Evolutionary conservation across 2,888 invertebrate genomes (phyloP).

Genomic region (Cephus spinipes): DNA sequence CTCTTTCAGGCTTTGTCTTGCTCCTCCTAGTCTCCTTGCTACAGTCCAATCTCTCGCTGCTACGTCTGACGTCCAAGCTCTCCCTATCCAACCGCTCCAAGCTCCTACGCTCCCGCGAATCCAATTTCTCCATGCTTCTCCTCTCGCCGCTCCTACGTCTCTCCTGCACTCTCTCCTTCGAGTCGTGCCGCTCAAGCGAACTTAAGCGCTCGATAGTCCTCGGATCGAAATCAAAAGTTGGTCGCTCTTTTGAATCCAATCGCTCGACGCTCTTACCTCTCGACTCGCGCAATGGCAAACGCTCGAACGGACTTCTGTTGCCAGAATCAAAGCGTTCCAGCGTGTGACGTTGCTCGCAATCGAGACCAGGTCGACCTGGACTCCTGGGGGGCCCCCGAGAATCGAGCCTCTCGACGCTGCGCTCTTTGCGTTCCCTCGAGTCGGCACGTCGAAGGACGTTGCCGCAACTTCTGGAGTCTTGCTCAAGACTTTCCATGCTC

Average conservation of each 20-base stretch:
- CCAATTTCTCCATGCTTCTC: slow-evolving; percentile 42
- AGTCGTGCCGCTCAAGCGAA: slow-evolving; percentile 45
- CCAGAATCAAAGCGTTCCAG: slow-evolving; percentile 55
- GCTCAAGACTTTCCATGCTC: slow-evolving; percentile 50
- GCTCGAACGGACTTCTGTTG: slow-evolving; percentile 49
- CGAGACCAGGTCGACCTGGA: slow-evolving; percentile 32
- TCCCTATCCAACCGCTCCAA: slow-evolving; percentile 43
- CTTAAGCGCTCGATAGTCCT: slow-evolving; percentile 52
- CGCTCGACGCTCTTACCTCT: slow-evolving; percentile 57
- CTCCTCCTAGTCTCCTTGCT: slow-evolving; percentile 34
- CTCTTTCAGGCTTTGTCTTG: slow-evolving; percentile 32
- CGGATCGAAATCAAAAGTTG: slow-evolving; percentile 58
- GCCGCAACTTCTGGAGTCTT: background rate
- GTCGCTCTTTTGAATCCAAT: slow-evolving; percentile 48
- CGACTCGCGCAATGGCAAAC: slow-evolving; percentile 35
- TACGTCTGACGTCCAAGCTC: slow-evolving; percentile 38
- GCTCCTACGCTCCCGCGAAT: slow-evolving; percentile 46
- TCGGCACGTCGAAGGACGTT: slow-evolving; percentile 9
- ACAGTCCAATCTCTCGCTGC: background rate
- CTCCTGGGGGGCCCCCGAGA: slow-evolving; percentile 42
- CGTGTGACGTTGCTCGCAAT: slow-evolving; percentile 55
- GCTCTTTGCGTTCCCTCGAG: slow-evolving; percentile 37
- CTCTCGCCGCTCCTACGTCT: slow-evolving; percentile 32
- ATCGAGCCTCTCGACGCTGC: slow-evolving; percentile 53
- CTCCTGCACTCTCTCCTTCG: slow-evolving; percentile 32